Evolutionary conservation across 2,113 vertebrate species (phyloP).

Genomic region (Oxyura jamaicensis): DNA sequence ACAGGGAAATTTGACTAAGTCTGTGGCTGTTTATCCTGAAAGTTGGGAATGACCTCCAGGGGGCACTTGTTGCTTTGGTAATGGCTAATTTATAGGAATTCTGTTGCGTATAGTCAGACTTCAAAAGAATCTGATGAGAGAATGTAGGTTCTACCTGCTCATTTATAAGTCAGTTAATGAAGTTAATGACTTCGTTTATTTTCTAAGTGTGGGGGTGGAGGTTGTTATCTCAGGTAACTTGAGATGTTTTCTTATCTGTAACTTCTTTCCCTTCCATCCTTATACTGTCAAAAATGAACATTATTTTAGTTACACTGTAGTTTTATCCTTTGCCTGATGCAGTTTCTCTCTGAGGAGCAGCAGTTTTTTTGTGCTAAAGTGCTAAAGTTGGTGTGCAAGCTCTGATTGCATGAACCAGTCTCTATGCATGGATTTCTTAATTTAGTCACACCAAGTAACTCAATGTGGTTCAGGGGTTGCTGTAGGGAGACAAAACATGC

Average conservation of each 20-base stretch:
- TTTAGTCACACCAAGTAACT: not conserved
- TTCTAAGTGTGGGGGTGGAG: not conserved
- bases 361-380: not conserved
- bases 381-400: not conserved
- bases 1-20: not conserved
- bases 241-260: too few species aligned
- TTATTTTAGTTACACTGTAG: not conserved
- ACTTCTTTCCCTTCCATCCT: not conserved
- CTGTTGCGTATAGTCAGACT: not conserved
- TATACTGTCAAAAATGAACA: not conserved
- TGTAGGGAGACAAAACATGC: not conserved
- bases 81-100: not conserved
- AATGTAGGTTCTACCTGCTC: not conserved
- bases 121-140: not conserved
- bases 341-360: not conserved
- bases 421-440: not conserved
- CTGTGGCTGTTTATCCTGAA: not conserved
- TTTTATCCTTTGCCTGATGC: not conserved
- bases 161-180: not conserved
- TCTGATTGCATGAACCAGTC: not conserved
- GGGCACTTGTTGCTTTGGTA: slow-evolving; percentile 19
- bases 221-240: not conserved
- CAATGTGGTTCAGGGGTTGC: not conserved
- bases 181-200: not conserved
- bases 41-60: slow-evolving; percentile 2